Conservation (phyloP, 1,140 invertebrate genomes). For the Melanaphis sacchari region DNA sequence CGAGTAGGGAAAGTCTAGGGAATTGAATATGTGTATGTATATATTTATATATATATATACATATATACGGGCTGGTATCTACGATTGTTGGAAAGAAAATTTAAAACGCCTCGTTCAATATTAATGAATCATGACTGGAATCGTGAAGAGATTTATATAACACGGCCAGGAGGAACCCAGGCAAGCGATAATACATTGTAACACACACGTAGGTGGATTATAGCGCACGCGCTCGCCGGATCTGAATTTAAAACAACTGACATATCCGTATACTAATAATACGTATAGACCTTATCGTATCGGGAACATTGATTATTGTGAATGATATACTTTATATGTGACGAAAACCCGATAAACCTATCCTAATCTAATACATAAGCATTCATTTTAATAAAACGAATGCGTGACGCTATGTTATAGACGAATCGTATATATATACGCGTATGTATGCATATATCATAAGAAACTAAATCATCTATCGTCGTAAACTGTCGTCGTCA, state of each 20-base stretch:
- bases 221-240: background rate
- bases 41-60: no score
- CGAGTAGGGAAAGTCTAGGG: conserved; percentile 3
- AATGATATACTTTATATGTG: background rate
- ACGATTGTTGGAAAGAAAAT: background rate
- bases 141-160: conserved; percentile 32
- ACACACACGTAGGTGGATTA: background rate
- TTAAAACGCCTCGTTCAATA: background rate
- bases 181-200: background rate
- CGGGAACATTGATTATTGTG: background rate
- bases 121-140: background rate
- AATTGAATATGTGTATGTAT: background rate
- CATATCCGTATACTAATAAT: background rate
- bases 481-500: no score
- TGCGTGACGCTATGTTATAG: no score
- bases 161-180: background rate
- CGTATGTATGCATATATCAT: no score
- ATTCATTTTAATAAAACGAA: no score
- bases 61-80: background rate
- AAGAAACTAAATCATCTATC: no score
- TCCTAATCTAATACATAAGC: background rate
- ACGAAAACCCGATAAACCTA: background rate
- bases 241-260: background rate
- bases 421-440: no score
- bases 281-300: background rate